phyloP scores from a whole-genome alignment of 2,797 vertebrate species.

The Cynodonichthys magdalenae region DNA sequence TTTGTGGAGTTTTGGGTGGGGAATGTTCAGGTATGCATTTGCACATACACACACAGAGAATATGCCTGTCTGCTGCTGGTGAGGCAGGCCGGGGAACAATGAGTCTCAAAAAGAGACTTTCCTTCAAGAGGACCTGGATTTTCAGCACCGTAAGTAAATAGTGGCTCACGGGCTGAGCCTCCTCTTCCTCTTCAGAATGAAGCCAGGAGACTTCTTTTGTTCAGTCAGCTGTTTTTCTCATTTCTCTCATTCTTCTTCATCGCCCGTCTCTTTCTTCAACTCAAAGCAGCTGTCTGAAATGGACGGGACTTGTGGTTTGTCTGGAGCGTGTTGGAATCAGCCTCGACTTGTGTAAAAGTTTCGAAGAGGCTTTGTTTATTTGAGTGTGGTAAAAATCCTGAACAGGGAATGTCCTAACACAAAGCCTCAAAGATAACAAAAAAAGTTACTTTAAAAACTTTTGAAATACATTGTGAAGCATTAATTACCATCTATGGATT shows the following conservation, averaged over 20 bases:
- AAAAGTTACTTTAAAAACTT: constrained; percentile 21
- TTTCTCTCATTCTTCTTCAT: constrained; percentile 62
- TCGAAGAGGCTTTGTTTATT: constrained; percentile 16
- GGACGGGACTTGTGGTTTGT: constrained; percentile 36
- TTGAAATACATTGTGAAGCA: constrained; percentile 11
- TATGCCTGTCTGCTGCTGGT: constrained; percentile 62
- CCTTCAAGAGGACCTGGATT: constrained; percentile 79
- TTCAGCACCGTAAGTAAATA: constrained; percentile 77
- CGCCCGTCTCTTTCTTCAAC: constrained; percentile 36
- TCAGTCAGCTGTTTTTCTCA: constrained; percentile 80
- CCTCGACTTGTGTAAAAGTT: constrained; percentile 47
- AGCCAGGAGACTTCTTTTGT: constrained; percentile 58
- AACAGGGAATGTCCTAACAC: constrained; percentile 5
- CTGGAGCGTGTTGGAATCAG: constrained; percentile 40
- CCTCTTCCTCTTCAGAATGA: constrained; percentile 34
- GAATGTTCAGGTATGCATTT: constrained; percentile 80
- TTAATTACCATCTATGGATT: constrained; percentile 11
- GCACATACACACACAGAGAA: constrained; percentile 62
- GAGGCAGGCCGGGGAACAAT: constrained; percentile 75
- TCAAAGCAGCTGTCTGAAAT: constrained; percentile 68
- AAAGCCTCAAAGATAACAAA: constrained; percentile 27
- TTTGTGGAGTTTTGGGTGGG: constrained; percentile 75
- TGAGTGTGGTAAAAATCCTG: constrained; percentile 12
- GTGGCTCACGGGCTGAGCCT: constrained; percentile 44
- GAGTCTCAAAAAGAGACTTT: constrained; percentile 84